Evolutionary conservation across 53 echinoderm and acorn worm genomes (phyloP), one percentile per base, ranked within the genome.

Genomic region (Paracentrotus lividus): DNA sequence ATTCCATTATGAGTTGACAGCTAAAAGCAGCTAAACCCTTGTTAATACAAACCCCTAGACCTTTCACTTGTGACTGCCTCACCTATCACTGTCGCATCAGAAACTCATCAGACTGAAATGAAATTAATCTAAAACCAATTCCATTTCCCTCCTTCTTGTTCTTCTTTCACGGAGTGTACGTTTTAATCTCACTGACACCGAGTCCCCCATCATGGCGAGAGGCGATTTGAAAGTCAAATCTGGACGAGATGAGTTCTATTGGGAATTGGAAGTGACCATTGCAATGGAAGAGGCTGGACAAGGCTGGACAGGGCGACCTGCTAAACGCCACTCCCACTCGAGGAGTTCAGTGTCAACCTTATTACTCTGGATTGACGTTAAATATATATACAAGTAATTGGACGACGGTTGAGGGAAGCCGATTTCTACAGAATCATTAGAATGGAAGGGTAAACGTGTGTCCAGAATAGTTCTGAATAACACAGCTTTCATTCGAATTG

Each of bases 41-140:
- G 21, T 72, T 38, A 72, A 72, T 72, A 38, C 40, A 4, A 72
- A 38, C 72, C 36, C 72, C 4, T 40, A 21, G 40, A 72, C 7
- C 40, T 72, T 72, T 72, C 36, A 38, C 5, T 40, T 3, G 72
- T 38, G 36, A 13, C 38, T 20, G 72, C 72, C 40, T 20, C 16
- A 72, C 21, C 18, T 72, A 72, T 72, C 40, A 72, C 20, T 38
- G 40, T 72, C 72, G 33, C 38, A 72, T 72, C 18, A 72, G 36
- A 72, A 72, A 72, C 36, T 21, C 18, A 72, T 72, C 72, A 72
- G 20, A 36, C 16, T 38, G 40, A 72, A 40, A 72, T 72, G 38
- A 72, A 72, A 72, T 72, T 72, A 72, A 72, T 72, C 72, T 72
- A 72, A 72, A 72, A 72, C 72, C 72, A 72, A 72, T 72, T 72